These are phyloP conservation scores for Aurelia aurita DNA, from an alignment of 30 jellyfish, hydroid and myxozoan genomes.

Conservation along the genomic window DNA sequence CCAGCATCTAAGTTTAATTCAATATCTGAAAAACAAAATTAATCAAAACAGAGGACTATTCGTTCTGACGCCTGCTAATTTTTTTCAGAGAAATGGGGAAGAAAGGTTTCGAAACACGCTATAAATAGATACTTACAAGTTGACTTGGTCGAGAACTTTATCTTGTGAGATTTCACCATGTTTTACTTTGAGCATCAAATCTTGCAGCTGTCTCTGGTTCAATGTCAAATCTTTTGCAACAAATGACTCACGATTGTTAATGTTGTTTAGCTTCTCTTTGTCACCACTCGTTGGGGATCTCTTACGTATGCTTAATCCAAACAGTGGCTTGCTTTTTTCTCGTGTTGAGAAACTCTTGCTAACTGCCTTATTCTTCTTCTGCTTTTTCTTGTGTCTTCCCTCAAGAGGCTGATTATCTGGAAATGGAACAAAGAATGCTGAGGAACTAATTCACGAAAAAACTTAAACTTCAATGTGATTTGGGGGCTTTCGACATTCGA, in stretches of 20 bases:
- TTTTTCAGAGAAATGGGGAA: too few relatives aligned
- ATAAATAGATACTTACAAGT: conserved; percentile 31
- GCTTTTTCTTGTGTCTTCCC: background rate
- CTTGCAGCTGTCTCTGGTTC: conserved; percentile 62
- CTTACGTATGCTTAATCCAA: conserved; percentile 48
- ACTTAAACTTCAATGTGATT: too few relatives aligned
- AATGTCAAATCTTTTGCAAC: conserved; percentile 82
- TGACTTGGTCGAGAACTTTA: conserved; percentile 69
- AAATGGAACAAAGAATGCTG: too few relatives aligned
- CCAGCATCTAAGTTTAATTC: too few relatives aligned
- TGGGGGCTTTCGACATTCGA: too few relatives aligned
- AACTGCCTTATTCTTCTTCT: conserved; percentile 22
- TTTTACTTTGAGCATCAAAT: conserved; percentile 77
- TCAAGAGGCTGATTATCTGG: too few relatives aligned
- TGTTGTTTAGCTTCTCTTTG: background rate
- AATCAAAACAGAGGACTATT: too few relatives aligned
- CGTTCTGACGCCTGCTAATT: too few relatives aligned
- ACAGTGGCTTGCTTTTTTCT: conserved; percentile 24
- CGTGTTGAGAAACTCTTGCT: conserved; percentile 50
- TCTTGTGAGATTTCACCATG: conserved; percentile 81
- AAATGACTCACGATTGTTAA: conserved; percentile 13
- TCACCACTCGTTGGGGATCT: conserved; percentile 46
- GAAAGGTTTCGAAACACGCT: too few relatives aligned
- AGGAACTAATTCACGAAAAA: too few relatives aligned
- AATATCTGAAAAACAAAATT: too few relatives aligned